Conservation (phyloP, 2,113 vertebrate genomes). For the Hippocampus barbouri region DNA sequence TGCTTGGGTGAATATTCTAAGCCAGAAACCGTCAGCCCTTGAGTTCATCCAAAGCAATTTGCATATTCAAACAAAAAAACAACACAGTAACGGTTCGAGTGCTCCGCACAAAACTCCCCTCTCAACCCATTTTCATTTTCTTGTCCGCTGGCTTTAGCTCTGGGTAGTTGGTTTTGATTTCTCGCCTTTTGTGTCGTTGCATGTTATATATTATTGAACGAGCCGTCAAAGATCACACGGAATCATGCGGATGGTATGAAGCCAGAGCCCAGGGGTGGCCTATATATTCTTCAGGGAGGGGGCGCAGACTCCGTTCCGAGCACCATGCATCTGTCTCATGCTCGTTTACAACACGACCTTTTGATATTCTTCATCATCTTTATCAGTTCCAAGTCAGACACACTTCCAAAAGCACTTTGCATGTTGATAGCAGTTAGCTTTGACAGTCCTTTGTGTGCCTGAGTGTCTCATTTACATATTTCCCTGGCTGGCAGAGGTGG, state of each 20-base stretch:
- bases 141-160: conserved; percentile 14
- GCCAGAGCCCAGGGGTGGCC: neutral
- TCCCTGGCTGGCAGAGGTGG: conserved; percentile 27
- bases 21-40: conserved; percentile 13
- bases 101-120: conserved; percentile 7
- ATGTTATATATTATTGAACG: conserved; percentile 9
- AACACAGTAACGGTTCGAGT: conserved; percentile 13
- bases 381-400: neutral
- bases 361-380: conserved; percentile 15
- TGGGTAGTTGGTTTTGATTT: neutral
- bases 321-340: neutral
- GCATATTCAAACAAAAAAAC: conserved; percentile 24
- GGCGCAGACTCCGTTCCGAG: neutral
- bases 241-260: neutral
- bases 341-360: conserved; percentile 8
- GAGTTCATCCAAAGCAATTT: conserved; percentile 29
- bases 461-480: conserved; percentile 47
- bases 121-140: neutral
- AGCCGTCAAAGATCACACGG: conserved; percentile 9
- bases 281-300: neutral
- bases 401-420: conserved; percentile 18
- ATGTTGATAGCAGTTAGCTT: neutral
- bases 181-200: neutral
- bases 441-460: neutral
- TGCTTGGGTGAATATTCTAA: conserved; percentile 13